Base-by-base conservation (phyloP, 2,797 vertebrate species). In the Pteropus rufus region DNA sequence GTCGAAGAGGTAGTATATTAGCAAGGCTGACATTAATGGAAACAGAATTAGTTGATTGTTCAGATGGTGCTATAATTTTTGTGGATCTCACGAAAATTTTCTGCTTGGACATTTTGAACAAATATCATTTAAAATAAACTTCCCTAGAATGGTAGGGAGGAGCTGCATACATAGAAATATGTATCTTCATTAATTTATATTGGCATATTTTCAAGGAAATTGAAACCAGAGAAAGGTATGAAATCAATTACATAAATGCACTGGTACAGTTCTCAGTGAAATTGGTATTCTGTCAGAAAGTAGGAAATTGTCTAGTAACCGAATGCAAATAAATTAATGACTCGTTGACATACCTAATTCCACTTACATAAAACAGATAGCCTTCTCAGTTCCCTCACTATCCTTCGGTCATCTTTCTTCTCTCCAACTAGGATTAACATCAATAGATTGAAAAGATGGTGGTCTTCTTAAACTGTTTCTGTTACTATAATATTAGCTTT, bases 201-300 rank as follows among this genome's bases (percentile, higher is more conserved):
- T 86, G 64, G 24, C n/a, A 56, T 89, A 85, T 82, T 95, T 95
- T 95, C 81, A 94, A 89, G 34, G 29, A 90, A 93, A 95, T 46
- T 92, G 58, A 86, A 94, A 75, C 23, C 46, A 60, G 81, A 84
- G 54, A 91, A 90, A 77, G 46, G 31, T 76, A 62, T 92, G 83
- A 93, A 87, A 95, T 39, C 41, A 41, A 95, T 82, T 94, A 89
- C 62, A 62, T 92, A 93, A 96, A 92, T 81, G 73, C 4, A 10
- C n/a, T 91, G 87, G 39, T 73, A 60, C 72, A 82, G 52, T 93
- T 91, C 93, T 89, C 46, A 90, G 56, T 54, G 64, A 92, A 93
- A 89, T 52, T 92, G 65, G 29, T 92, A 77, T 90, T 96, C 84
- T 95, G 3, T 79, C 73, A 73, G 54, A 89, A 96, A 69, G 26